phyloP scores from a whole-genome alignment of 2,797 vertebrate species.

The Brachyalestes nurse region DNA sequence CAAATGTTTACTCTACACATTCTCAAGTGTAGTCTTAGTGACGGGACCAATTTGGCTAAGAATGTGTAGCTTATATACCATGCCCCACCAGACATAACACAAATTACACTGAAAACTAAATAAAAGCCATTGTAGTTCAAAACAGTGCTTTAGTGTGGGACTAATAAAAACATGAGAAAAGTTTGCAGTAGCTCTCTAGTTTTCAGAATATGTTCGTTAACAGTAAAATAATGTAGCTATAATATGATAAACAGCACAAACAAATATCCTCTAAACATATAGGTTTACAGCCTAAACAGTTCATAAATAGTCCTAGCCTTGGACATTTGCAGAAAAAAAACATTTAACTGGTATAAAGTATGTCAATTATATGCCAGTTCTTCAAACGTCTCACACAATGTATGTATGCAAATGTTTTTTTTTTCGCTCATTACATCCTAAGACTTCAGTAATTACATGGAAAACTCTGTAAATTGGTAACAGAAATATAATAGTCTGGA shows the following conservation, averaged over 20 bases:
- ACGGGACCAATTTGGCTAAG: background rate
- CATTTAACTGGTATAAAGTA: too few species aligned
- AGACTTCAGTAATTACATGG: too few species aligned
- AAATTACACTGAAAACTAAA: background rate
- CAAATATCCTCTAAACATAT: background rate
- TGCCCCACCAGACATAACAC: background rate
- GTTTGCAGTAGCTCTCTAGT: background rate
- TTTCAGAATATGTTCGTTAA: background rate
- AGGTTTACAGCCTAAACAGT: too few species aligned
- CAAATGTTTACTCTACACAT: background rate
- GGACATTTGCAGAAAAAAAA: too few species aligned
- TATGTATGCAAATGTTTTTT: too few species aligned
- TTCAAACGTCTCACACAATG: too few species aligned
- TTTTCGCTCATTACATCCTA: too few species aligned
- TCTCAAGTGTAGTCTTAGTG: background rate
- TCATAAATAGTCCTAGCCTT: too few species aligned
- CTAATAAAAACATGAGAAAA: conserved; percentile 12
- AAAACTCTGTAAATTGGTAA: too few species aligned
- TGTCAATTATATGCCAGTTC: too few species aligned
- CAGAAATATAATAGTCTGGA: too few species aligned
- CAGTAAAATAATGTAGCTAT: background rate
- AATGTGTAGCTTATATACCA: background rate
- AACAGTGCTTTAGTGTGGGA: conserved; percentile 15
- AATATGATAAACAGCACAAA: background rate
- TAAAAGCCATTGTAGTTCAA: background rate